Evolutionary conservation across 1,140 invertebrate genomes (phyloP), one percentile per base, ranked within the genome.

Genomic region (Mercenaria mercenaria): DNA sequence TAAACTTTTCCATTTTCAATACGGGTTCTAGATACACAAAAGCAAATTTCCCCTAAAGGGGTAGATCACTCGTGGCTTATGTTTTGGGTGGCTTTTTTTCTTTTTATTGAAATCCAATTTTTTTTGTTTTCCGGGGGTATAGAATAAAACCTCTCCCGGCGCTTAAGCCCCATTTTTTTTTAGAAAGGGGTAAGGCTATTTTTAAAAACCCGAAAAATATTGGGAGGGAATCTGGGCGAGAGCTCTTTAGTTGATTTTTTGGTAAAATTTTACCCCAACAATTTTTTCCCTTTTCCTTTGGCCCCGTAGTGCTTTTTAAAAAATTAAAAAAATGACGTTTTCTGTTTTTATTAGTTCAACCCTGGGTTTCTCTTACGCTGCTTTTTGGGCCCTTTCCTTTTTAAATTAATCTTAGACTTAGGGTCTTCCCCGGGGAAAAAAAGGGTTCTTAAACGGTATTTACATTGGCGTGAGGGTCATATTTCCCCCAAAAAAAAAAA

Each of bases 401-500:
- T 47, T 47, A 47, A 8, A 47, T 10, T 18, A 47, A 18, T 20
- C 37, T 86, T 76, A 0, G n/a, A n/a, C n/a, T n/a, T n/a, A 8
- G 8, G 59, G 56, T 13, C 47, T n/a, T 37, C 72, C 41, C 67
- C 0, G 43, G 47, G n/a, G 29, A 85, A 85, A 6, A 85, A 29
- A 1, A 47, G 0, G n/a, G 83, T 72, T 85, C 61, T 85, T 26
- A 85, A 23, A 23, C 83, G 32, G 11, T 43, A 32, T n/a, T 37
- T 29, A 72, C 67, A 1, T 56, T 23, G 0, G 0, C 37, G 18
- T 41, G 4, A 15, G 83, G 83, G 1, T 32, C n/a, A 37, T 43
- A 85, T 67, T 26, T 74, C 61, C 4, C 72, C 34, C 23, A 85
- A 11, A 1, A 86, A 34, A 69, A 76, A 77, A 3, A n/a, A n/a